Percentiles rank a stretch among this genome's conserved stretches.
Evolutionary conservation across 2,113 vertebrate species (phyloP).

Genomic region (Physeter macrocephalus): DNA sequence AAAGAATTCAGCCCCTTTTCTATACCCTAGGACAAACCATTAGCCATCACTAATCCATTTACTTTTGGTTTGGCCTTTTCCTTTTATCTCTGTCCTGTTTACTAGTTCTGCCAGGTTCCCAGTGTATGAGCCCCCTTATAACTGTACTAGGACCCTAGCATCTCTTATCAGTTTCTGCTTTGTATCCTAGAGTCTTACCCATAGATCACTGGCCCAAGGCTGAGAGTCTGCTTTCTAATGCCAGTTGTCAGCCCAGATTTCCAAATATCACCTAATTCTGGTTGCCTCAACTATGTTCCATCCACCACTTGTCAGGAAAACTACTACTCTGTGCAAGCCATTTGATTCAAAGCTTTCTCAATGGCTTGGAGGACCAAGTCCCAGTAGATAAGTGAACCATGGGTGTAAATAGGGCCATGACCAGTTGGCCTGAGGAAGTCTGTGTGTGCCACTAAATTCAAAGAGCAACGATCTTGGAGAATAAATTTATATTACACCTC

Average conservation of each 20-base stretch:
- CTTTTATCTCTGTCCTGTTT: not conserved
- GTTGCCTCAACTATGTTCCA: too few species aligned
- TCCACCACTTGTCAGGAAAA: too few species aligned
- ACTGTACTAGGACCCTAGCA: not conserved
- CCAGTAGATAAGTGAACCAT: too few species aligned
- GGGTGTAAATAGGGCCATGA: too few species aligned
- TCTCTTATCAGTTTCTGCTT: not conserved
- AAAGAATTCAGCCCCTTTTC: not conserved
- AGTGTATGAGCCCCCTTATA: not conserved
- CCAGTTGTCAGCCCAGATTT: not conserved
- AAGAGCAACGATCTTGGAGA: too few species aligned
- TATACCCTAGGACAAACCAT: not conserved
- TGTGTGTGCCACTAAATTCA: too few species aligned
- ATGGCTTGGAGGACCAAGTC: too few species aligned
- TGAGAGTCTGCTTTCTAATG: not conserved
- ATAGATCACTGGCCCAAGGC: not conserved
- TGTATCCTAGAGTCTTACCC: not conserved
- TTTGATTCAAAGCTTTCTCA: too few species aligned
- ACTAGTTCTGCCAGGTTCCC: not conserved
- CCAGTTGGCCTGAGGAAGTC: too few species aligned
- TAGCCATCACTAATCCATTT: not conserved
- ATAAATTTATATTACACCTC: too few species aligned
- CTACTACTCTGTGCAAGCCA: too few species aligned
- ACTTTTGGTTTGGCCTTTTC: not conserved
- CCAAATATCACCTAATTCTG: not conserved